Conservation (phyloP, 64 coral and sea anemone species). For the Exaiptasia diaphana region DNA sequence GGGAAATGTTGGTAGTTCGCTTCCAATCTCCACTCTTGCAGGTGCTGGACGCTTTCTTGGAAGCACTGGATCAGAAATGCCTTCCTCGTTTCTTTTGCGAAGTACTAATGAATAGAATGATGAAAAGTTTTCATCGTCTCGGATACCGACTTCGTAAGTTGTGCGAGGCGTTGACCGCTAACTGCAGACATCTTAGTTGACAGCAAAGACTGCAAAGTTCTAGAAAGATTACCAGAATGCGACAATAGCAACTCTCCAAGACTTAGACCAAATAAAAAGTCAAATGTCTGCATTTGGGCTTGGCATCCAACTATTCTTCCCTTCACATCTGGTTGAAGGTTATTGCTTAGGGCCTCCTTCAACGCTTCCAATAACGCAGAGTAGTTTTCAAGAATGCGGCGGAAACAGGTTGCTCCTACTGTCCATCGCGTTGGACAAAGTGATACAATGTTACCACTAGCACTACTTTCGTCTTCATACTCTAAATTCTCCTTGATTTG, state of each 20-base stretch:
- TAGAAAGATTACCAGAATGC: conserved; percentile 24
- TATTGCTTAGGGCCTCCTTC: neutral
- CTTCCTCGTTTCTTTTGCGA: neutral
- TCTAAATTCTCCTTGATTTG: conserved; percentile 39
- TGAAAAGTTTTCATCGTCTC: neutral
- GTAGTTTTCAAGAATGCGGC: neutral
- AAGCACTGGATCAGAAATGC: neutral
- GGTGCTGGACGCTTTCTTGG: conserved; percentile 9
- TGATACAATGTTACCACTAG: neutral
- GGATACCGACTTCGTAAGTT: conserved; percentile 4
- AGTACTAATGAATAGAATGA: neutral
- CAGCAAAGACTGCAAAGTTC: conserved; percentile 19
- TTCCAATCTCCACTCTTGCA: conserved; percentile 5
- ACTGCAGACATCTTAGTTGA: conserved; percentile 13
- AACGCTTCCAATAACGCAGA: conserved; percentile 3
- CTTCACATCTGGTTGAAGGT: neutral
- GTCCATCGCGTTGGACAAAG: conserved; percentile 12
- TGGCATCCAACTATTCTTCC: conserved; percentile 18
- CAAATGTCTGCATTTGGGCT: neutral
- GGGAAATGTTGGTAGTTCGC: conserved; percentile 1
- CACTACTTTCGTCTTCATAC: neutral
- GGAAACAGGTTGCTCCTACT: neutral
- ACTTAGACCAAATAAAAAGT: neutral
- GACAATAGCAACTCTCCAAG: conserved; percentile 14
- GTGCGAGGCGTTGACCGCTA: neutral